A percentile compares a stretch with the other conserved stretches of the same genome.
Evolutionary conservation across 2,113 vertebrate species (phyloP).

Genomic region (Lasiurus cinereus): DNA sequence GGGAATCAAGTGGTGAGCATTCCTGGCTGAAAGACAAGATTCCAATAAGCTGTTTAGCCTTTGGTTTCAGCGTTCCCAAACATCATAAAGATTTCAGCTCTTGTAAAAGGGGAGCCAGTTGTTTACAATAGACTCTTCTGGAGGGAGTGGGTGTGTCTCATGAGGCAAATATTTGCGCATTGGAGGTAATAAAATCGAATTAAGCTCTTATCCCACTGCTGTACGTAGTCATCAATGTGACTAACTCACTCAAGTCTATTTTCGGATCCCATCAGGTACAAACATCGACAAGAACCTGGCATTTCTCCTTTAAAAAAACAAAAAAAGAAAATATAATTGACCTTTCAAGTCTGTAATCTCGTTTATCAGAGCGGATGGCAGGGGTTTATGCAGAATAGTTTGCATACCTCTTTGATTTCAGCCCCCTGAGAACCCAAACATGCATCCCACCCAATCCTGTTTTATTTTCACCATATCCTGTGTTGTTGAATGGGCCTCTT

Average conservation of each 20-base stretch:
- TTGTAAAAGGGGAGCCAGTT: conserved; percentile 73
- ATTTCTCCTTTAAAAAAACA: conserved; percentile 71
- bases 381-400: conserved; percentile 77
- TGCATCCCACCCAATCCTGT: conserved; percentile 83
- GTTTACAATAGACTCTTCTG: conserved; percentile 78
- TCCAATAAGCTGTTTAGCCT: conserved; percentile 75
- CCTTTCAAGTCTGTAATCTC: conserved; percentile 83
- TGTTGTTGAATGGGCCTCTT: conserved; percentile 82
- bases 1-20: conserved; percentile 46
- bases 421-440: conserved; percentile 79
- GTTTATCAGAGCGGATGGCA: conserved; percentile 82
- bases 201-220: conserved; percentile 69
- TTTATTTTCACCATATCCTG: conserved; percentile 83
- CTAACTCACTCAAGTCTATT: conserved; percentile 79
- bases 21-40: conserved; percentile 76
- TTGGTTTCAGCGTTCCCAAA: conserved; percentile 80
- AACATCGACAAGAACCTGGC: conserved; percentile 79
- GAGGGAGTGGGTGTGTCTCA: conserved; percentile 72
- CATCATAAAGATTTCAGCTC: conserved; percentile 79
- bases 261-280: conserved; percentile 73
- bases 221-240: conserved; percentile 73
- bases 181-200: conserved; percentile 80
- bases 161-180: conserved; percentile 80
- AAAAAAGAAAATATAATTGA: conserved; percentile 76
- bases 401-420: conserved; percentile 83